Evolutionary conservation across 2,113 vertebrate genomes (phyloP).

Genomic region (Romanogobio albipinnatus): DNA sequence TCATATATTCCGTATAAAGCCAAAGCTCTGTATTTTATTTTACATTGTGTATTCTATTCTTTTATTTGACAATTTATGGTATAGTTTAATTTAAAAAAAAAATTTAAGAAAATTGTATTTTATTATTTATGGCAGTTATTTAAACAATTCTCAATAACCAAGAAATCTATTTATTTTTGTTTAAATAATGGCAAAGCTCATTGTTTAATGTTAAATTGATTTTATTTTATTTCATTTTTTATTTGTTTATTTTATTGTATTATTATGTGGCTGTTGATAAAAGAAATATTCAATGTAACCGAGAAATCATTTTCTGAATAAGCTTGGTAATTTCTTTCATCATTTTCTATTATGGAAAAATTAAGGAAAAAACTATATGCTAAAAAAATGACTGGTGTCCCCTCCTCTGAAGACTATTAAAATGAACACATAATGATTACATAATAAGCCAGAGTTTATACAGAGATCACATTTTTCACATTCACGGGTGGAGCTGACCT

Average conservation of each 20-base stretch:
- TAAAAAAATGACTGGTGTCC: background rate
- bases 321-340: no score
- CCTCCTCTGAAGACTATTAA: background rate
- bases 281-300: no score
- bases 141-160: background rate
- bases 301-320: no score
- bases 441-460: background rate
- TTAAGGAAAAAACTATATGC: no score
- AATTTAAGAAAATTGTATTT: background rate
- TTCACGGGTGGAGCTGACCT: background rate
- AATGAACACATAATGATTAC: background rate
- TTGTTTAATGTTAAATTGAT: background rate
- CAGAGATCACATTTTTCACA: slow-evolving; percentile 18
- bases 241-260: background rate
- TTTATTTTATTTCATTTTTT: background rate
- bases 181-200: no score
- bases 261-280: no score
- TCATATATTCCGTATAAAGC: background rate
- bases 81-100: background rate
- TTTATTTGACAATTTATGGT: background rate
- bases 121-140: background rate
- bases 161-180: no score
- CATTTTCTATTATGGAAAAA: no score
- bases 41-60: background rate
- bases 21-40: background rate